These are phyloP conservation scores for Aleiodes testaceus DNA, from an alignment of 2,888 invertebrate genomes.

Conservation along the genomic window DNA sequence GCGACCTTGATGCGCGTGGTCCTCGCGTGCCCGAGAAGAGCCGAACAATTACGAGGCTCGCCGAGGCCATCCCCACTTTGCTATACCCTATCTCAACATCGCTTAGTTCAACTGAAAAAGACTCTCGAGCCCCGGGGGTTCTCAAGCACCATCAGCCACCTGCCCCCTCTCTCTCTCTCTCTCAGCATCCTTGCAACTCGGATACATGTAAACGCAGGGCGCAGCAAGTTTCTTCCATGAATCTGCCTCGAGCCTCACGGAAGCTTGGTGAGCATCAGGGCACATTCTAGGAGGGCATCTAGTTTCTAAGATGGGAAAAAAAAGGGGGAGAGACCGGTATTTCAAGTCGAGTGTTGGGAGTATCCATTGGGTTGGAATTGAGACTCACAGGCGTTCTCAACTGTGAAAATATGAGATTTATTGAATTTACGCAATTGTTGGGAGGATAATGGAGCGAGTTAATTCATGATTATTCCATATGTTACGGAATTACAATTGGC, in stretches of 20 bases:
- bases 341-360: slow-evolving; percentile 10
- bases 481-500: slow-evolving; percentile 10
- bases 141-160: slow-evolving; percentile 47
- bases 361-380: slow-evolving; percentile 9
- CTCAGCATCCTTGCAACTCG: slow-evolving; percentile 19
- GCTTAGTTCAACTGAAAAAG: slow-evolving; percentile 39
- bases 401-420: neutral
- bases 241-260: slow-evolving; percentile 50
- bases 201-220: slow-evolving; percentile 1
- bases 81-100: slow-evolving; percentile 26
- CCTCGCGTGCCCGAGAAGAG: slow-evolving; percentile 57
- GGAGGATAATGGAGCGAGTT: neutral
- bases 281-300: slow-evolving; percentile 10
- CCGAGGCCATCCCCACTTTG: slow-evolving; percentile 43
- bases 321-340: slow-evolving; percentile 36
- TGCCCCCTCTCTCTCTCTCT: slow-evolving; percentile 44
- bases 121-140: slow-evolving; percentile 49
- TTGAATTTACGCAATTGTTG: too few relatives aligned
- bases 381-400: slow-evolving; percentile 35
- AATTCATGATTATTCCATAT: neutral
- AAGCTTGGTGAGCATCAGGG: slow-evolving; percentile 41
- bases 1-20: slow-evolving; percentile 60
- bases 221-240: slow-evolving; percentile 36
- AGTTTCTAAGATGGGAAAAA: neutral
- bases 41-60: slow-evolving; percentile 45